Evolutionary conservation across 2,888 invertebrate genomes (phyloP), one percentile per base, ranked within the genome.

Genomic region (Aproaerema taeniolella): DNA sequence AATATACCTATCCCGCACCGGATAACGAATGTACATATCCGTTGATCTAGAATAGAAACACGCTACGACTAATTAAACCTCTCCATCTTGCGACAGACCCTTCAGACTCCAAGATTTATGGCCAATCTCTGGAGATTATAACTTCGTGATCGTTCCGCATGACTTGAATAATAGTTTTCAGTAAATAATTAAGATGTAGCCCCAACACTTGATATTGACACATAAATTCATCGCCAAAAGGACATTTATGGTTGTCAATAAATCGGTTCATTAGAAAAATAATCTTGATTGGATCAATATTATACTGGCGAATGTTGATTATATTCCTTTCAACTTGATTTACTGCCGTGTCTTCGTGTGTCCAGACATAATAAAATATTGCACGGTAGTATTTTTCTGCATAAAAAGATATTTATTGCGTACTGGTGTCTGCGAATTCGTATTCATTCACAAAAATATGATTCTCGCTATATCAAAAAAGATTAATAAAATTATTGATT

Each of bases 171-270:
- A 53, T 52, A 52, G 55, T 59, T 59, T 53, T 50, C 33, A 31
- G 46, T 34, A 60, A 67, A 61, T 57, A 51, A 60, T 58, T 53
- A 52, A 55, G 53, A 50, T 47, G 42, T 46, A 50, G 61, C 38
- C 42, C 8, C 9, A 31, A 16, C 14, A 11, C 50, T 50, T 39
- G 53, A 53, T 56, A 71, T 75, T n/a, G n/a, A 70, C 71, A 71
- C 60, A 64, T 70, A 65, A 72, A 70, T 58, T 67, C 17, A 15
- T n/a, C 31, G 64, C 63, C 62, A 55, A 67, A 66, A 66, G 58
- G 49, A 67, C 67, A 62, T 74, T 73, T 70, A 77, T 71, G 68
- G 69, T 74, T 72, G 70, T 75, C 69, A 71, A 70, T 71, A 70
- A 74, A 67, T 58, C 53, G 58, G 62, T 68, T 75, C 67, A 70